Conservation (phyloP, 2,888 invertebrate species). For the Heliconius ismenius region DNA sequence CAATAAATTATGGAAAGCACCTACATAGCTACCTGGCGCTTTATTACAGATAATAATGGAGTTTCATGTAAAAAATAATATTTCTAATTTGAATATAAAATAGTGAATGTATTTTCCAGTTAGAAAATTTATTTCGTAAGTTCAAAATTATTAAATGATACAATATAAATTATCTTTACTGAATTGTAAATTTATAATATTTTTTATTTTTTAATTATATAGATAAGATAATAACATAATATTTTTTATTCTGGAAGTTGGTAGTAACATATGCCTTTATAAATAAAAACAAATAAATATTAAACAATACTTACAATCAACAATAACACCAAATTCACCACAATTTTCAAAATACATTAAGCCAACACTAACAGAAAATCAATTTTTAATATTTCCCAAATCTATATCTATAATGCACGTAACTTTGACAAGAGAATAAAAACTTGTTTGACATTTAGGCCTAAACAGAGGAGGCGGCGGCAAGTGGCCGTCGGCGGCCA, state of each 20-base stretch:
- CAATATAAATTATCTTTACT: background rate
- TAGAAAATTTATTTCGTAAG: background rate
- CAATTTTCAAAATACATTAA: background rate
- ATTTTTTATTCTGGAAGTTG: background rate
- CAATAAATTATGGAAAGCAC: background rate
- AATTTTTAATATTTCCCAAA: conserved; percentile 28
- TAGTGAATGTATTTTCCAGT: conserved; percentile 6
- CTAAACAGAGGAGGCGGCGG: conserved; percentile 78
- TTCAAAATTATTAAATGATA: background rate
- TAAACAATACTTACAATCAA: conserved; percentile 4
- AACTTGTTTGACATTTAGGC: conserved; percentile 71
- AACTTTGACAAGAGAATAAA: conserved; percentile 46
- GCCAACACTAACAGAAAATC: conserved; percentile 1
- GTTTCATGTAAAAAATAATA: background rate
- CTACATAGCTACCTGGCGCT: background rate
- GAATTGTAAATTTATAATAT: background rate
- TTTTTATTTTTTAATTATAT: background rate
- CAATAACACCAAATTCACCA: background rate
- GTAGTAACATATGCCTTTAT: background rate
- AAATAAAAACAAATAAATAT: conserved; percentile 9
- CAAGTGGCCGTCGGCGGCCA: conserved; percentile 74
- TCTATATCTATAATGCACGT: conserved; percentile 34
- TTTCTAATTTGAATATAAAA: background rate
- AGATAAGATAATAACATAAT: background rate
- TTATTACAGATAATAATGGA: background rate